Evolutionary conservation across 2,888 invertebrate genomes (phyloP).

Genomic region (Lasioglossum malachurum): DNA sequence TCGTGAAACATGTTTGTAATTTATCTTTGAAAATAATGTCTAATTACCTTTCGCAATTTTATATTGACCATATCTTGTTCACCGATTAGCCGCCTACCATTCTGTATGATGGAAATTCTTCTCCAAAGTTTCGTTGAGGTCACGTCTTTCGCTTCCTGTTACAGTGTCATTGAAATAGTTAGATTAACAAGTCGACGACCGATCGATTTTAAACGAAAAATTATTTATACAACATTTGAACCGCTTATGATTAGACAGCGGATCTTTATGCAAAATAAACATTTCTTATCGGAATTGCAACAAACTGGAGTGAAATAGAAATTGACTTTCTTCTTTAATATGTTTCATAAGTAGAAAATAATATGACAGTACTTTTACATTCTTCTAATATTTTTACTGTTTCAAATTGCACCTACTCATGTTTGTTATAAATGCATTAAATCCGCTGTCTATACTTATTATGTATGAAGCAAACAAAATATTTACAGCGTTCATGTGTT

Average conservation of each 20-base stretch:
- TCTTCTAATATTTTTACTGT: too few relatives aligned
- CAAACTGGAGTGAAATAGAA: too few relatives aligned
- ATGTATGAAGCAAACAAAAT: not conserved
- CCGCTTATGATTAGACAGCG: not conserved
- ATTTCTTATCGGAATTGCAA: too few relatives aligned
- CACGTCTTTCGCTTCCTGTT: constrained; percentile 93
- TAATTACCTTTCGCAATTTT: constrained; percentile 90
- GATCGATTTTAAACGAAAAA: not conserved
- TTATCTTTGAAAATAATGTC: not conserved
- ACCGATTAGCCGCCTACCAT: constrained; percentile 90
- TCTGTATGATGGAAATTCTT: constrained; percentile 91
- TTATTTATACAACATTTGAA: not conserved
- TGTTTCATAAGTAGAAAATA: too few relatives aligned
- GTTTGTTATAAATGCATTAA: too few relatives aligned
- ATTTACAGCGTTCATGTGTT: constrained; percentile 94
- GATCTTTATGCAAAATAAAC: too few relatives aligned
- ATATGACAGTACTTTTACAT: too few relatives aligned
- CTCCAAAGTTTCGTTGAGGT: constrained; percentile 96
- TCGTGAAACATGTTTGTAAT: not conserved
- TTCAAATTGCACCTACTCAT: too few relatives aligned
- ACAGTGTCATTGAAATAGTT: constrained; percentile 4
- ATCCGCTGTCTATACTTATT: not conserved
- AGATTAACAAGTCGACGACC: not conserved
- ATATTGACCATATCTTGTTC: constrained; percentile 96
- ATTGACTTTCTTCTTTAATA: too few relatives aligned